Base-by-base conservation (phyloP, 2,113 vertebrate species). In the Ceuthmochares aereus region DNA sequence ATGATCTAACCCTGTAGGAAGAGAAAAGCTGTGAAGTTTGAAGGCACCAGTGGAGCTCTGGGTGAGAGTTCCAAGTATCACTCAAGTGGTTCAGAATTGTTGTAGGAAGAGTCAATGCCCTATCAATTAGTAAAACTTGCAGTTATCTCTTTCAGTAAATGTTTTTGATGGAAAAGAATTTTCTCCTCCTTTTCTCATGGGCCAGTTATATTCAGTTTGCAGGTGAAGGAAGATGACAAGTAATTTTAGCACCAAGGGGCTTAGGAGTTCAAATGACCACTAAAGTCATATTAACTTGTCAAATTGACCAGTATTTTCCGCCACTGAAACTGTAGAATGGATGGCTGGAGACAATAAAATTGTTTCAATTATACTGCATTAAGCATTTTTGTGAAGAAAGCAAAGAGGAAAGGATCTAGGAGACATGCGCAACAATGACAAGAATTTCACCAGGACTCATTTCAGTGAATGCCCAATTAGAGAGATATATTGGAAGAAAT, bases 341-440 rank as follows among this genome's bases (percentile, higher is more conserved):
- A 98, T 97, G 93, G 92, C 96, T 96, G 89, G 95, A 98, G 98
- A 98, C 98, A 98, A 98, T 98, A 98, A 98, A 98, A 98, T 98
- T 98, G 98, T 98, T 98, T 98, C 98, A 98, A 98, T 98, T 98
- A 98, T 97, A 90, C 95, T 97, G 93, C 97, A 98, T 98, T 98
- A 98, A 97, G 97, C 93, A 83, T 97, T 95, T 90, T 96, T 80
- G 90, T 30, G 54, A 97, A 89, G 70, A 93, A 98, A 96, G 96
- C 91, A 93, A 97, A 96, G 94, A 95, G 96, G 96, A 94, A 78
- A 88, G 89, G 80, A 82, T 72, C 92, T 32, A 27, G 81, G 92
- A 97, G 80, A 94, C 4, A 7, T 51, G 64, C 66, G 77, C 58
- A 92, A 73, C 37, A 86, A 95, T 93, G 89, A 79, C 88, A 94